A percentile compares a stretch with the other conserved stretches of the same genome.
Conservation (phyloP, 2,113 vertebrate genomes). For the Tapirus terrestris region DNA sequence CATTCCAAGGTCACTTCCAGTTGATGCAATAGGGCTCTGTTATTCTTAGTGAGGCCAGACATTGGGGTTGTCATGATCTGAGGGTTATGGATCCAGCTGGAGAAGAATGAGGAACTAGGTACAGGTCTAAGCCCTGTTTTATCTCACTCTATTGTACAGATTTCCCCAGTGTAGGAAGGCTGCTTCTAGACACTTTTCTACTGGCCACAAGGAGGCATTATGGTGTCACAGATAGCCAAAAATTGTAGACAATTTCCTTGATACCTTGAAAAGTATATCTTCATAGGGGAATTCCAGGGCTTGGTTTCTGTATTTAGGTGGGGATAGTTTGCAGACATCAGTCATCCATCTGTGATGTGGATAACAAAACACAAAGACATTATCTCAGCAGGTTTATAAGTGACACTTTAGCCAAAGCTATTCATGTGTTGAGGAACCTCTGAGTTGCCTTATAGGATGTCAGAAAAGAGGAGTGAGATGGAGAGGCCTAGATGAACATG, state of each 20-base stretch:
- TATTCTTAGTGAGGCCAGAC: neutral
- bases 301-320: neutral
- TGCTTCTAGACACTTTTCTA: neutral
- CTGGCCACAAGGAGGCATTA: neutral
- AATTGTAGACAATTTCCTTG: neutral
- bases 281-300: neutral
- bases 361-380: neutral
- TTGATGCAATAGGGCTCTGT: too few relatives aligned
- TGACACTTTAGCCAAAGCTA: neutral
- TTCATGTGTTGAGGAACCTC: neutral
- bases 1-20: neutral
- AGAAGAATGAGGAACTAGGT: neutral
- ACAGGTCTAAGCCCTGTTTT: accelerated
- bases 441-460: neutral
- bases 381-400: neutral
- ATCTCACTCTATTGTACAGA: neutral
- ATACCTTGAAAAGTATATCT: neutral
- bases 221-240: neutral
- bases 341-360: neutral
- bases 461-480: neutral
- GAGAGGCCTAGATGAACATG: too few relatives aligned
- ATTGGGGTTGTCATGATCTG: too few relatives aligned
- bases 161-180: neutral
- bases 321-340: neutral
- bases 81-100: neutral